These are phyloP conservation scores for Plebejus anna DNA, from an alignment of 2,888 invertebrate genomes.

Conservation along the genomic window DNA sequence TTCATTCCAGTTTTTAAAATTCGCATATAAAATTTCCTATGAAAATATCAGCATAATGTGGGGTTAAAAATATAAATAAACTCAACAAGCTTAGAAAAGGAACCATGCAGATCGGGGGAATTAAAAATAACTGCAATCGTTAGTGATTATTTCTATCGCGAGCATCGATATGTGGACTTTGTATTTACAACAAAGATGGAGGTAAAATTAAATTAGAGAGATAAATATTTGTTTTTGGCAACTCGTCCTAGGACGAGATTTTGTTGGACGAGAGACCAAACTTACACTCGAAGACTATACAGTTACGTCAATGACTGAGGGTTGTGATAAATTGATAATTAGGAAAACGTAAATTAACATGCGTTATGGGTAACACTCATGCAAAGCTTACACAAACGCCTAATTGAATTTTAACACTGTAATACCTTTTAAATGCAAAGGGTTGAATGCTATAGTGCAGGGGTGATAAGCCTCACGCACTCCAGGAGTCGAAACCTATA, in stretches of 20 bases:
- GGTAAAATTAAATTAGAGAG: not conserved
- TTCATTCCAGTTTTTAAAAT: not conserved
- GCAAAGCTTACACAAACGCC: not conserved
- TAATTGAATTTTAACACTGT: conserved; percentile 12
- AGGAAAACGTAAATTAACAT: conserved; percentile 6
- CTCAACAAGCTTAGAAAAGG: conserved; percentile 21
- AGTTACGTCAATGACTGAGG: not conserved
- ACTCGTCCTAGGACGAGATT: not conserved
- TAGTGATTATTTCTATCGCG: conserved; percentile 25
- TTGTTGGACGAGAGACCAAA: not conserved
- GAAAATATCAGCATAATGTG: not conserved
- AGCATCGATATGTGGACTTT: not conserved
- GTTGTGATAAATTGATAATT: conserved; percentile 1
- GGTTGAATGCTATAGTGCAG: conserved; percentile 9
- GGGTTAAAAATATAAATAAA: conserved; percentile 2
- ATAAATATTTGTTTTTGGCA: not conserved
- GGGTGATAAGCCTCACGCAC: conserved; percentile 16
- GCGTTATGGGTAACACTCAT: conserved; percentile 4
- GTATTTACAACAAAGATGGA: not conserved
- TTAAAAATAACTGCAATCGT: conserved; percentile 30
- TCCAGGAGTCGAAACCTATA: conserved; percentile 16
- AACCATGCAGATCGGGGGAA: conserved; percentile 12
- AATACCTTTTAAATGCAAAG: conserved; percentile 8
- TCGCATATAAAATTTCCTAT: not conserved
- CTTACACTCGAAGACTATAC: not conserved